Evolutionary conservation across 2,888 invertebrate species (phyloP).

Genomic region (Operophtera brumata): DNA sequence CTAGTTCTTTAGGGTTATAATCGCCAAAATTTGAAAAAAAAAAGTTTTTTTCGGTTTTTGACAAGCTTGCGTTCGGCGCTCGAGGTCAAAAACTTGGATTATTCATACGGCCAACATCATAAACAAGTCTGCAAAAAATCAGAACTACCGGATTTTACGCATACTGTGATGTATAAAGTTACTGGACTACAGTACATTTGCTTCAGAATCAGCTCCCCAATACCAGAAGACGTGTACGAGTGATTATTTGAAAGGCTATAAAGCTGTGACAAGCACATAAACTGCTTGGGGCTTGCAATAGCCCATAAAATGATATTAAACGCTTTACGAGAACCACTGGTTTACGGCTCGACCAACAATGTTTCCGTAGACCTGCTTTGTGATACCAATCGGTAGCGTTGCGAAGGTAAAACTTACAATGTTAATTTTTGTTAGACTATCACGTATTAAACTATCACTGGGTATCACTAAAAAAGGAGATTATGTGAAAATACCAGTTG

Average conservation of each 20-base stretch:
- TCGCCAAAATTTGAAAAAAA: no score
- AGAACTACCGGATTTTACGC: no score
- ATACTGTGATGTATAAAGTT: no score
- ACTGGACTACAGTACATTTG: no score
- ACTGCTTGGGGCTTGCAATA: slow-evolving; percentile 57
- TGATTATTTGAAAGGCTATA: slow-evolving; percentile 55
- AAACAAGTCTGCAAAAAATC: no score
- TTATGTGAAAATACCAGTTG: no score
- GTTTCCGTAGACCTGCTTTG: slow-evolving; percentile 39
- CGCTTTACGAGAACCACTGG: slow-evolving; percentile 56
- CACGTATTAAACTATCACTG: not conserved
- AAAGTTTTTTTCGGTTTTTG: no score
- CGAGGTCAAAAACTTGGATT: no score
- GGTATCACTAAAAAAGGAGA: no score
- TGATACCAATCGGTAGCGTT: slow-evolving; percentile 26
- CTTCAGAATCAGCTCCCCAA: slow-evolving; percentile 3
- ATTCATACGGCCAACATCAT: no score
- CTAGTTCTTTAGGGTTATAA: no score
- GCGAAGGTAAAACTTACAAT: slow-evolving; percentile 2
- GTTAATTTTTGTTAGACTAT: not conserved
- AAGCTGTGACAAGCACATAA: slow-evolving; percentile 60
- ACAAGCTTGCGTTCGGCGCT: no score
- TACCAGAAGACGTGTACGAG: slow-evolving; percentile 31
- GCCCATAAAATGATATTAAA: slow-evolving; percentile 70
- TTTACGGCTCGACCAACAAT: slow-evolving; percentile 63